Evolutionary conservation across 2,888 invertebrate species (phyloP).

Genomic region (Standfussiana lucernea): DNA sequence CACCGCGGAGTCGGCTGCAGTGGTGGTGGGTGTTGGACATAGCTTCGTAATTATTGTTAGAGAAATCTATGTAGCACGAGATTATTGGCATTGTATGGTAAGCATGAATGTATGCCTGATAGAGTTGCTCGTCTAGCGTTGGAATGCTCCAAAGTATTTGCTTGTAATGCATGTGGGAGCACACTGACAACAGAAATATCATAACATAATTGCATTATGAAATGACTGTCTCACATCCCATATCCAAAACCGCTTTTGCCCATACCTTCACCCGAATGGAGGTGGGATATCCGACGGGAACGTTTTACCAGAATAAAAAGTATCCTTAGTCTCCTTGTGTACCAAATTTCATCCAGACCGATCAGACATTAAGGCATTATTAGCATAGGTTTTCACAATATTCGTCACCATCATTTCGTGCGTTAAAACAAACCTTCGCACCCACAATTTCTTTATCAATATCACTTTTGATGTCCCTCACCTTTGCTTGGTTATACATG

Average conservation of each 20-base stretch:
- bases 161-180: conserved; percentile 21
- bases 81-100: conserved; percentile 64
- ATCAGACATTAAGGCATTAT: not conserved
- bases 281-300: not conserved
- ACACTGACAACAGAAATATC: not conserved
- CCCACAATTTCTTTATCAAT: conserved; percentile 26
- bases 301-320: not conserved
- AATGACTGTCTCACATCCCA: not conserved
- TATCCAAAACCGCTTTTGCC: not conserved
- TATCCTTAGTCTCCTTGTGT: not conserved
- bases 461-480: conserved; percentile 32
- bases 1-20: conserved; percentile 56
- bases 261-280: not conserved
- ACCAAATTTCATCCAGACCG: not conserved
- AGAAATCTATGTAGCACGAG: conserved; percentile 63
- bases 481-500: conserved; percentile 42
- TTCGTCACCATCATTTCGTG: not conserved
- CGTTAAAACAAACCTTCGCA: not conserved
- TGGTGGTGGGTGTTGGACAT: conserved; percentile 66
- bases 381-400: not conserved
- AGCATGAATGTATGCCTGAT: conserved; percentile 52
- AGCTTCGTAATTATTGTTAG: conserved; percentile 69
- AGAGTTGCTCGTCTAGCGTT: conserved; percentile 27
- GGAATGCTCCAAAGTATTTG: conserved; percentile 12
- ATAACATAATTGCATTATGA: conserved; percentile 5